A percentile compares a stretch with the other conserved stretches of the same genome.
Conservation (phyloP, 2,888 invertebrate species). For the Hartigia nigra region DNA sequence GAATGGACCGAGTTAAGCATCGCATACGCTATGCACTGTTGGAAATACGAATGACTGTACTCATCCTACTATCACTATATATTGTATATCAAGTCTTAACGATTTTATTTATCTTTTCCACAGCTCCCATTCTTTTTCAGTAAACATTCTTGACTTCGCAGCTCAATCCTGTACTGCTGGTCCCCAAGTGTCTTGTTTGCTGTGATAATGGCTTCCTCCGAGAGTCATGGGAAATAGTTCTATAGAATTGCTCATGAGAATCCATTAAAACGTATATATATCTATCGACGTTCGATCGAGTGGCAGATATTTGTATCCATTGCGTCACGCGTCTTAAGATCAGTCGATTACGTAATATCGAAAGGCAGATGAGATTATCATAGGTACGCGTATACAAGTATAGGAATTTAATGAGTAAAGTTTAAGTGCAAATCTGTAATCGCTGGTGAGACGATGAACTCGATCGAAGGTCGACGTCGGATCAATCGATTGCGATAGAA, state of each 20-base stretch:
- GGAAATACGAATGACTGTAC: background rate
- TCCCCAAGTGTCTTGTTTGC: background rate
- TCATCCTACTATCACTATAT: background rate
- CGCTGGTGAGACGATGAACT: background rate
- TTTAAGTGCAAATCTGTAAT: background rate
- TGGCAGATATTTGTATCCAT: background rate
- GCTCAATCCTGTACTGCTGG: background rate
- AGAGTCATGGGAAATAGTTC: background rate
- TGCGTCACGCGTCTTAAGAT: background rate
- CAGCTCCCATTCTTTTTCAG: background rate
- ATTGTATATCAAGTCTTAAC: background rate
- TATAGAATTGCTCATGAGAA: background rate
- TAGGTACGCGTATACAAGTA: background rate
- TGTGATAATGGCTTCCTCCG: background rate
- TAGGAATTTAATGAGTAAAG: background rate
- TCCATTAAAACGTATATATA: conserved; percentile 18
- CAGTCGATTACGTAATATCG: background rate
- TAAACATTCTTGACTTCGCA: background rate
- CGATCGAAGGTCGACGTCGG: conserved; percentile 1
- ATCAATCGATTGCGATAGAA: conserved; percentile 4
- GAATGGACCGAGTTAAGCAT: background rate
- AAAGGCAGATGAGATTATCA: background rate
- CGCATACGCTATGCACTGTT: background rate
- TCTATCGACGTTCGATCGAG: background rate
- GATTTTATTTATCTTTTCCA: background rate